Conservation (phyloP, 2,113 vertebrate genomes). For the Thalassarche chlororhynchos region DNA sequence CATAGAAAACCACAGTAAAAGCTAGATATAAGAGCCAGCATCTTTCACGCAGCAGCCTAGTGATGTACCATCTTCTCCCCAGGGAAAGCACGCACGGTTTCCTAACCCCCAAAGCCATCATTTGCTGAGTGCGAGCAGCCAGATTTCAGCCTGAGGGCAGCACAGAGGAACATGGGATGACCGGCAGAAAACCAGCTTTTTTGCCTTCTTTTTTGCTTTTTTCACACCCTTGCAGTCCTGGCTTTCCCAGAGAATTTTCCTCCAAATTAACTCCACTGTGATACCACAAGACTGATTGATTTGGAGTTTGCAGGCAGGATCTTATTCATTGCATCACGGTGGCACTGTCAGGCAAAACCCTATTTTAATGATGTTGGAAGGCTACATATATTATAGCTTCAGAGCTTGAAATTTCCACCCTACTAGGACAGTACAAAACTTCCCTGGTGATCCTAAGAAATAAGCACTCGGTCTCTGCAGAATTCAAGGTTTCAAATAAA, state of each 20-base stretch:
- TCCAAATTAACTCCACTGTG: not conserved
- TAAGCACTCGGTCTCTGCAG: not conserved
- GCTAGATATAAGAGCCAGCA: not conserved
- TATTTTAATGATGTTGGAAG: not conserved
- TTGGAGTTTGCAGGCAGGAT: not conserved
- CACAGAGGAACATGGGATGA: not conserved
- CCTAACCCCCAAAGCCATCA: not conserved
- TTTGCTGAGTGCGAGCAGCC: not conserved
- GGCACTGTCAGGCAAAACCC: not conserved
- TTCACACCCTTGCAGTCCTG: not conserved
- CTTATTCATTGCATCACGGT: not conserved
- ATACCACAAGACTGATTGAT: not conserved
- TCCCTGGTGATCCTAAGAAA: not conserved
- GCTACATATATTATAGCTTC: not conserved
- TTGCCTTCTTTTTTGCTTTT: rapidly evolving
- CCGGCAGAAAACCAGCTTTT: not conserved
- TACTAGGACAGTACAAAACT: not conserved
- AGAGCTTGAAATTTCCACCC: not conserved
- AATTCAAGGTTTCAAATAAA: slow-evolving; percentile 1
- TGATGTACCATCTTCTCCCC: not conserved
- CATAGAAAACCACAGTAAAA: not conserved
- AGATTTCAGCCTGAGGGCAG: not conserved
- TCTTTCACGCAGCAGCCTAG: not conserved
- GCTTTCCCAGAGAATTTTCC: not conserved
- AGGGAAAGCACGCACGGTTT: rapidly evolving